Evolutionary conservation across 2,888 invertebrate species (phyloP), one percentile per base, ranked within the genome.

Genomic region (Folsomia manolachei): DNA sequence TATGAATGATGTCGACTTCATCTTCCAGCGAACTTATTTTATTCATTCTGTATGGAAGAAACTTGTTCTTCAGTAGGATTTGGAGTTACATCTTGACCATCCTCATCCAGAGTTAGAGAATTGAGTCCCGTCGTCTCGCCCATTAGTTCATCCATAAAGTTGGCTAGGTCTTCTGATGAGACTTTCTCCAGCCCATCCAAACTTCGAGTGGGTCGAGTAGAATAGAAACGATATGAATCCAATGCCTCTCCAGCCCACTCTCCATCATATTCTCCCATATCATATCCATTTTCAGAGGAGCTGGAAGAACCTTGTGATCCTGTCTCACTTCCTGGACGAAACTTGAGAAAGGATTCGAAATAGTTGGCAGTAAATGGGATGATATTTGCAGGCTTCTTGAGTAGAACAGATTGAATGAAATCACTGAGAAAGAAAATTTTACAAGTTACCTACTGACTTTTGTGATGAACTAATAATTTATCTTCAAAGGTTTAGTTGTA

Each of bases 401-500:
- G 69, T 19, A 80, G 52, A 23, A 76, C 53, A 1, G 75, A 66
- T 63, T 79, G 79, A 9, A 80, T 62, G 67, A 78, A 80, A 71
- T 80, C 80, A 52, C 75, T 75, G 7, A n/a, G n/a, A n/a, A n/a
- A n/a, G n/a, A n/a, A n/a, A n/a, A n/a, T n/a, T n/a, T n/a, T n/a
- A n/a, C n/a, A n/a, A n/a, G n/a, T n/a, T n/a, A n/a, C n/a, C n/a
- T n/a, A n/a, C n/a, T n/a, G n/a, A n/a, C n/a, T n/a, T n/a, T n/a
- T n/a, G n/a, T n/a, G n/a, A n/a, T n/a, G n/a, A n/a, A n/a, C n/a
- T n/a, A n/a, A n/a, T n/a, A n/a, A n/a, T n/a, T n/a, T n/a, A n/a
- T n/a, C n/a, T n/a, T n/a, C n/a, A n/a, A n/a, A n/a, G n/a, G n/a
- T n/a, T n/a, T n/a, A n/a, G n/a, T n/a, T n/a, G n/a, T n/a, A n/a